phyloP scores from a whole-genome alignment of 2,888 invertebrate genomes.

The Anoplius nigerrimus region DNA sequence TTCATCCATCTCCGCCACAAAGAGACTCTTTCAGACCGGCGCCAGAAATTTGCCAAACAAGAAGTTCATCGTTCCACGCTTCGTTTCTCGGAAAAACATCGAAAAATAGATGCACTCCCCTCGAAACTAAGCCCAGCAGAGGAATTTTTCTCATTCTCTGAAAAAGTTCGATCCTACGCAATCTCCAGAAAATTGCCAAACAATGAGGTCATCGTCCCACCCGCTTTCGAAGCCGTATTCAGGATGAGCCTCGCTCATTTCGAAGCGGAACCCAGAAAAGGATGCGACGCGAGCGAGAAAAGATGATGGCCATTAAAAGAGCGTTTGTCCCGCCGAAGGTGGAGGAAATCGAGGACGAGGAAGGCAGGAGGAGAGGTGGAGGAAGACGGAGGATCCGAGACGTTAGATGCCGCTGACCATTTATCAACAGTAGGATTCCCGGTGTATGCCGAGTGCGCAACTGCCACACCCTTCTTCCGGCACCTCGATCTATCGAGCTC shows the following conservation, averaged over 20 bases:
- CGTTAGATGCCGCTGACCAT: slow-evolving; percentile 43
- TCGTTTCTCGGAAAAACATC: neutral
- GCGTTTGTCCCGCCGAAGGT: slow-evolving; percentile 23
- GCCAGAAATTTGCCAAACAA: neutral
- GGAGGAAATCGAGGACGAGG: slow-evolving; percentile 5
- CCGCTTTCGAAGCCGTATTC: neutral
- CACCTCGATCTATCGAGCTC: slow-evolving; percentile 49
- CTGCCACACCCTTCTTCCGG: slow-evolving; percentile 63
- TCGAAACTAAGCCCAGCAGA: too few species aligned
- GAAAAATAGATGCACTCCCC: too few species aligned
- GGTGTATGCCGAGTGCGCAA: slow-evolving; percentile 35
- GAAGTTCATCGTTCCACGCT: neutral
- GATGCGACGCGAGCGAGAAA: slow-evolving; percentile 14
- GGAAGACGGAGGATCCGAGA: slow-evolving; percentile 17
- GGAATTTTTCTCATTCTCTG: too few species aligned
- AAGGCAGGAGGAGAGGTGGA: slow-evolving; percentile 15
- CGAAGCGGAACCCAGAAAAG: neutral
- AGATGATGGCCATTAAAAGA: slow-evolving; percentile 26
- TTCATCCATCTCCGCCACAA: neutral
- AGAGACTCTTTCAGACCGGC: neutral
- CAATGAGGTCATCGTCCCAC: neutral
- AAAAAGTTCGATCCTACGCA: too few species aligned
- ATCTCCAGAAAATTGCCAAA: neutral
- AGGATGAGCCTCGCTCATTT: neutral
- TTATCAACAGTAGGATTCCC: slow-evolving; percentile 58